Percentiles rank a stretch among this genome's conserved stretches.
Conservation (phyloP, 2,113 vertebrate species). For the Chroicocephalus ridibundus region DNA sequence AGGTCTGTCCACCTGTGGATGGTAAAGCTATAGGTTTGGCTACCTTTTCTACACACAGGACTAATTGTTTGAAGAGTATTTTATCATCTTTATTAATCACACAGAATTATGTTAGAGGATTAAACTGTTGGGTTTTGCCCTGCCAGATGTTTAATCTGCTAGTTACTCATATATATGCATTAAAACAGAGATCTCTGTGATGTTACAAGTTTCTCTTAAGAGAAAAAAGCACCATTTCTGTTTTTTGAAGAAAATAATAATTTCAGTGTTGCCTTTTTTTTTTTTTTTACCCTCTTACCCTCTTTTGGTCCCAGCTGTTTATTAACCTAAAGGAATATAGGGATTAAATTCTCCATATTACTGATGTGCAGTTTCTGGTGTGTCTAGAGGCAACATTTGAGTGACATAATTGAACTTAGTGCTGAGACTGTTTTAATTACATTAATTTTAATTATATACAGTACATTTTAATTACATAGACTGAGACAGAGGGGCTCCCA, state of each 20-base stretch:
- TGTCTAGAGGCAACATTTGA: conserved; percentile 37
- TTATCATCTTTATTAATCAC: background rate
- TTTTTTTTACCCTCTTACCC: background rate
- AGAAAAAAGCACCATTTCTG: background rate
- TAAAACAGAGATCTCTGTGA: background rate
- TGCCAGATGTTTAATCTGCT: background rate
- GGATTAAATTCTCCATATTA: background rate
- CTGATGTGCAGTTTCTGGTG: background rate
- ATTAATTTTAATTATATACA: conserved; percentile 72
- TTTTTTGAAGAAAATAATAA: background rate
- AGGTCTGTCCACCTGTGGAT: background rate
- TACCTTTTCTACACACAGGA: background rate
- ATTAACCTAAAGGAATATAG: background rate
- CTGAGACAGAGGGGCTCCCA: conserved; percentile 31
- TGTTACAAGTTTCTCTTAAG: background rate
- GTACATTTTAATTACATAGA: conserved; percentile 64
- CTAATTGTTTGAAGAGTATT: background rate
- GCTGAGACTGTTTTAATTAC: conserved; percentile 54
- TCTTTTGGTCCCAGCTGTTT: background rate
- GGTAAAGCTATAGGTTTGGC: background rate
- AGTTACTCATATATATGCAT: background rate
- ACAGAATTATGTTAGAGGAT: background rate
- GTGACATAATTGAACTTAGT: conserved; percentile 50
- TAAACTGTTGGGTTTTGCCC: background rate
- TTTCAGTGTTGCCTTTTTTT: background rate